phyloP scores from a whole-genome alignment of 1,140 invertebrate species.

The Holotrichia oblita region DNA sequence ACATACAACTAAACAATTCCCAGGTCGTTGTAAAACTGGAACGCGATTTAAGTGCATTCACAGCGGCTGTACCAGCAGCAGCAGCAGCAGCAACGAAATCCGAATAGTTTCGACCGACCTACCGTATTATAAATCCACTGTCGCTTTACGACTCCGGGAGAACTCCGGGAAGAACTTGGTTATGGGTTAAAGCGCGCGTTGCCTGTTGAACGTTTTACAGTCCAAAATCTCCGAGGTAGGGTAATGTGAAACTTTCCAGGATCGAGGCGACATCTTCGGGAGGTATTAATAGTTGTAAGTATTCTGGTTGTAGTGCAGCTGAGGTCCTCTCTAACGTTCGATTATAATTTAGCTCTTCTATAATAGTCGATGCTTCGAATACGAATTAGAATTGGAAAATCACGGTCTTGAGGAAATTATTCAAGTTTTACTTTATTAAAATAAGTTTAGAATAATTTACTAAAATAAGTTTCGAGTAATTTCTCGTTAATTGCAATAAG shows the following conservation, averaged over 20 bases:
- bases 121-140: constrained; percentile 21
- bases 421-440: too few relatives aligned
- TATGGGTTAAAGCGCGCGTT: constrained; percentile 1
- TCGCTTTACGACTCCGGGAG: constrained; percentile 19
- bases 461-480: too few relatives aligned
- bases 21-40: background rate
- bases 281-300: constrained; percentile 9
- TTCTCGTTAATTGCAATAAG: too few relatives aligned
- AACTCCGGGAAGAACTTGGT: constrained; percentile 8
- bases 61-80: too few relatives aligned
- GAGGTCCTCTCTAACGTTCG: background rate
- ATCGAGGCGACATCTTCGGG: background rate
- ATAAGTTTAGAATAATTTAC: too few relatives aligned
- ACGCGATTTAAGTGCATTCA: background rate
- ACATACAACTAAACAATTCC: constrained; percentile 12
- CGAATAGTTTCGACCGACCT: constrained; percentile 13
- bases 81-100: background rate
- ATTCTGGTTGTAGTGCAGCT: background rate
- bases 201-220: constrained; percentile 30
- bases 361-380: too few relatives aligned
- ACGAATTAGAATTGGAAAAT: too few relatives aligned
- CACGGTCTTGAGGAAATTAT: too few relatives aligned
- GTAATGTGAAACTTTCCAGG: background rate
- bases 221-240: background rate
- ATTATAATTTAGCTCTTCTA: background rate